A percentile compares a stretch with the other conserved stretches of the same genome.
phyloP scores from a whole-genome alignment of 2,888 invertebrate species.

The Rosalia funebris region DNA sequence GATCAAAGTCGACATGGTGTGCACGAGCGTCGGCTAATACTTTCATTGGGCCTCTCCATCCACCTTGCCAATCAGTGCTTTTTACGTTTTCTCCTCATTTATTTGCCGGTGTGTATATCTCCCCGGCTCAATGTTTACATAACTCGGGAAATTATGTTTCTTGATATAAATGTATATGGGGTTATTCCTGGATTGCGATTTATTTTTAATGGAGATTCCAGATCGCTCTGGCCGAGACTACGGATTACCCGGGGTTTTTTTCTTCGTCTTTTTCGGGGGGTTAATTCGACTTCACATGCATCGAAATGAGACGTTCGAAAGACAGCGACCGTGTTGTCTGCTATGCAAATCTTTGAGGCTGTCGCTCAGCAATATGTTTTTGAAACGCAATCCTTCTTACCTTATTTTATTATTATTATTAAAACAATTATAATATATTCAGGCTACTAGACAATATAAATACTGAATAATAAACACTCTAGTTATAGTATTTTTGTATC shows the following conservation, averaged over 20 bases:
- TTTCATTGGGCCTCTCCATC: constrained; percentile 49
- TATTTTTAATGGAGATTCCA: constrained; percentile 3
- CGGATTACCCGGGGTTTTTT: neutral
- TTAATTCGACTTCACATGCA: neutral
- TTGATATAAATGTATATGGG: constrained; percentile 17
- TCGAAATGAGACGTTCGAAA: no score
- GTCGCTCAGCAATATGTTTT: no score
- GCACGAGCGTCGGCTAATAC: constrained; percentile 50
- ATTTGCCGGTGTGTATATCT: constrained; percentile 33
- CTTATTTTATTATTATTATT: no score
- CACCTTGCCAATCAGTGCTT: constrained; percentile 50
- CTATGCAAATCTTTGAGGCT: no score
- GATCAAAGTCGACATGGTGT: constrained; percentile 61
- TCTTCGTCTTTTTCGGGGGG: no score
- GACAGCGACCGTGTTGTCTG: no score
- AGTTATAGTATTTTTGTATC: no score
- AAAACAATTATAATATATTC: no score
- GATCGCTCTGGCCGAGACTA: neutral
- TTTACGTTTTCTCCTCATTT: constrained; percentile 48
- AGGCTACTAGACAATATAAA: no score
- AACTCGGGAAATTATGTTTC: constrained; percentile 17
- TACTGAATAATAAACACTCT: no score
- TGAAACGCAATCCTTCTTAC: no score
- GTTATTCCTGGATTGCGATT: constrained; percentile 3
- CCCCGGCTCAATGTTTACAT: constrained; percentile 25